Base-by-base conservation (phyloP, 1,140 invertebrate genomes). In the Bombus fervidus region DNA sequence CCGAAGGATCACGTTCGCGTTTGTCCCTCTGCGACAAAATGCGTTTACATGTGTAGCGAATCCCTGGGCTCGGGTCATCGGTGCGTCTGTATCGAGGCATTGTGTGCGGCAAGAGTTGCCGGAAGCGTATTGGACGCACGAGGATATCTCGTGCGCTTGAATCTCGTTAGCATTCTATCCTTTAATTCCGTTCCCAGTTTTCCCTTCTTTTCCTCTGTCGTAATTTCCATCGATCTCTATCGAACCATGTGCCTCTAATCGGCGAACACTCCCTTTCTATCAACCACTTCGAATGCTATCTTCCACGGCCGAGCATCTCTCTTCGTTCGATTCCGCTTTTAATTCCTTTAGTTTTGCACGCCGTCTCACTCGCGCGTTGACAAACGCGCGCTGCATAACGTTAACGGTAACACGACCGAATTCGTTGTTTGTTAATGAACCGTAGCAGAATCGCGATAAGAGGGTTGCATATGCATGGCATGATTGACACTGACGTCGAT, bases 111-210 rank as follows among this genome's bases (percentile, higher is more conserved):
- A 79, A 86, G 83, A 88, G 80, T 82, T 64, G 73, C 78, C 83
- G 74, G 83, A 68, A 80, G 83, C 87, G 64, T 89, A 87, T 88
- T 73, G 84, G 77, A 86, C 78, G 69, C 53, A 34, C 34, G 31
- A 72, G 74, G 59, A 86, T 84, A 77, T 77, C 76, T 81, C 81
- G 66, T 86, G 68, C 84, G 73, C 83, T 89, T 69, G 47, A 87
- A 78, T 74, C 88, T 85, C 89, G 89, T 89, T 89, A 89, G 53
- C 87, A 78, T 89, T 81, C 76, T 80, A 68, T 83, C 73, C 87
- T 57, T 78, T 89, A 89, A 89, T 89, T 78, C 87, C 80, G 76
- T 83, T 76, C 72, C 66, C 53, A 9, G 84, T 89, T 89, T 86
- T 89, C 80, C 39, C 66, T 57, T 59, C 37, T 68, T n/a, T 43